Conservation (phyloP, 92 coral and sea anemone genomes). For the Phenganax subtilis region DNA sequence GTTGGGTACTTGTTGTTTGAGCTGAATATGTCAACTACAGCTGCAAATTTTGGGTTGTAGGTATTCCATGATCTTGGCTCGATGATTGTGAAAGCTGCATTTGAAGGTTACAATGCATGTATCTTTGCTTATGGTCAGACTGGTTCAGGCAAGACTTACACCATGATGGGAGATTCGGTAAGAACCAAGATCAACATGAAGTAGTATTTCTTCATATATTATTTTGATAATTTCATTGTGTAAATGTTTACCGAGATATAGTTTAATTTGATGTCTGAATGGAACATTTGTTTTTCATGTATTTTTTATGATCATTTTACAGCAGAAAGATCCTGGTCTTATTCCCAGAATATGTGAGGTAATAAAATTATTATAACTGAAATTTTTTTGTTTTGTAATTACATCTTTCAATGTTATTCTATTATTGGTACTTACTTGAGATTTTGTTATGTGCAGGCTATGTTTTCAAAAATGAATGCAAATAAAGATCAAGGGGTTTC, state of each 20-base stretch:
- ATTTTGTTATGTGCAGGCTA: constrained; percentile 24
- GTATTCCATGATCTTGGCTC: constrained; percentile 92
- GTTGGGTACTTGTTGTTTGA: not conserved
- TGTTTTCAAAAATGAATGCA: constrained; percentile 74
- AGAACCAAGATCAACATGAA: not conserved
- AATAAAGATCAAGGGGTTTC: constrained; percentile 74
- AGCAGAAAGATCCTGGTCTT: constrained; percentile 56
- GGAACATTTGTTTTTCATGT: not conserved
- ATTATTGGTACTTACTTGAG: not conserved
- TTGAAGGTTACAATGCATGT: constrained; percentile 96
- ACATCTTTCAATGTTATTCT: not conserved
- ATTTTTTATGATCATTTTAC: not conserved
- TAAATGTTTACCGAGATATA: too few relatives aligned
- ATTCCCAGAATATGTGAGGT: constrained; percentile 94
- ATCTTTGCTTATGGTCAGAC: constrained; percentile 98
- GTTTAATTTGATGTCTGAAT: too few relatives aligned
- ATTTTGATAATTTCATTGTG: not conserved
- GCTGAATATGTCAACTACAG: not conserved
- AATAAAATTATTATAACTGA: not conserved
- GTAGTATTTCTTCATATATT: not conserved
- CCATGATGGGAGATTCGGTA: constrained; percentile 90
- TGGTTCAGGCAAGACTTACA: constrained; percentile 93
- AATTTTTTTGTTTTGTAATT: not conserved
- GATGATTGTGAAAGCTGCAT: constrained; percentile 88
- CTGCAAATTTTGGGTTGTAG: constrained; percentile 33